Evolutionary conservation across 2,797 vertebrate species (phyloP).

Genomic region (Sebastes flavidus): DNA sequence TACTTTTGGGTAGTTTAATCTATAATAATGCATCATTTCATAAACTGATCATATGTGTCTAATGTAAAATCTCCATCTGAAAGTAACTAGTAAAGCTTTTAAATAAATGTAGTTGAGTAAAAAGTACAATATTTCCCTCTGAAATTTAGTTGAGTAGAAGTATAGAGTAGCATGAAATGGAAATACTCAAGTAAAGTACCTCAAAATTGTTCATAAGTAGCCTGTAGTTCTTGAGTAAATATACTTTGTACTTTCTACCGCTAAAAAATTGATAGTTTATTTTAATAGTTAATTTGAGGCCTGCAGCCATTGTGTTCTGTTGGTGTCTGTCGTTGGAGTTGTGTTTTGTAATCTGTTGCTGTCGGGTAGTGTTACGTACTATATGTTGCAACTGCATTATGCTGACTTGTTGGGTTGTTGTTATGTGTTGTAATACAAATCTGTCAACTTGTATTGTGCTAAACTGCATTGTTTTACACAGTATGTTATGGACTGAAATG

Average conservation of each 20-base stretch:
- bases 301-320: not conserved
- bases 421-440: not conserved
- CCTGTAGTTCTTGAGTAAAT: not conserved
- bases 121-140: too few species aligned
- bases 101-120: not conserved
- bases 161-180: not conserved
- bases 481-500: not conserved
- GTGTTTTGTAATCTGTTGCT: constrained; percentile 6
- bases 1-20: too few species aligned
- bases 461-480: not conserved
- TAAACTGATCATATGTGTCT: not conserved
- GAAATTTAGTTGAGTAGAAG: not conserved
- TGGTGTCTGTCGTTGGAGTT: not conserved
- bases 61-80: too few species aligned
- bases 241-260: not conserved
- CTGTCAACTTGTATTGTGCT: not conserved
- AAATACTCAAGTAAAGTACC: not conserved
- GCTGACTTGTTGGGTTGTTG: not conserved
- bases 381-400: constrained; percentile 25
- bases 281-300: not conserved
- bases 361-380: not conserved
- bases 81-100: not conserved
- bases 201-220: not conserved
- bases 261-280: not conserved
- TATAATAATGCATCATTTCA: not conserved